phyloP scores from a whole-genome alignment of 2,888 invertebrate genomes.

The Adelphocoris suturalis region DNA sequence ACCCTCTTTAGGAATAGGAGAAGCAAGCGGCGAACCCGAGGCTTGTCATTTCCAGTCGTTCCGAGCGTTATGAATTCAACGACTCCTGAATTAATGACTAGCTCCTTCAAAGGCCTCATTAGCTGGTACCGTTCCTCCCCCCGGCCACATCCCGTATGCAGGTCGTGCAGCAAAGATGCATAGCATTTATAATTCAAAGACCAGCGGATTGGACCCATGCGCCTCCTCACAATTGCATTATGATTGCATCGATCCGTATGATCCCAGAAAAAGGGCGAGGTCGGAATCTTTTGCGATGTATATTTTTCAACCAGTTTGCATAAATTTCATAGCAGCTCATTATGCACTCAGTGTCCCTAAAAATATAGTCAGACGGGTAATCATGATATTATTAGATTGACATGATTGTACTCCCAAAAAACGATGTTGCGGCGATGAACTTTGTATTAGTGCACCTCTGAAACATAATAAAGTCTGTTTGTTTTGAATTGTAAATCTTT shows the following conservation, averaged over 20 bases:
- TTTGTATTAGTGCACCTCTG: no score
- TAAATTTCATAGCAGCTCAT: not conserved
- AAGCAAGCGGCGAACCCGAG: not conserved
- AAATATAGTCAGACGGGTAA: no score
- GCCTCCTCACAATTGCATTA: not conserved
- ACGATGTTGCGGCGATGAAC: no score
- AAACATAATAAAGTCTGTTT: no score
- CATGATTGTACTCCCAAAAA: no score
- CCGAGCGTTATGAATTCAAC: slow-evolving; percentile 46
- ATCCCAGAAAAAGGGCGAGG: not conserved
- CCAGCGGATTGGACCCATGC: not conserved
- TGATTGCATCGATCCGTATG: not conserved
- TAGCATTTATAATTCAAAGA: slow-evolving; percentile 3
- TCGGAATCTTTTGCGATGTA: not conserved
- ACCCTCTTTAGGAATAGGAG: not conserved
- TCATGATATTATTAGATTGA: no score
- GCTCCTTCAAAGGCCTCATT: slow-evolving; percentile 31
- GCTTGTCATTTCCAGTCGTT: slow-evolving; percentile 35
- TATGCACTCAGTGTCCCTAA: not conserved
- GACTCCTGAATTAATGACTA: slow-evolving; percentile 34
- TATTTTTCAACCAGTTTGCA: not conserved
- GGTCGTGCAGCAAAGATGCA: slow-evolving; percentile 32
- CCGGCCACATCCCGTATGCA: not conserved
- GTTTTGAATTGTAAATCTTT: no score
- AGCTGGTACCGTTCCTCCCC: not conserved